Conservation (phyloP, 2,888 invertebrate species). For the Eudemis profundana region DNA sequence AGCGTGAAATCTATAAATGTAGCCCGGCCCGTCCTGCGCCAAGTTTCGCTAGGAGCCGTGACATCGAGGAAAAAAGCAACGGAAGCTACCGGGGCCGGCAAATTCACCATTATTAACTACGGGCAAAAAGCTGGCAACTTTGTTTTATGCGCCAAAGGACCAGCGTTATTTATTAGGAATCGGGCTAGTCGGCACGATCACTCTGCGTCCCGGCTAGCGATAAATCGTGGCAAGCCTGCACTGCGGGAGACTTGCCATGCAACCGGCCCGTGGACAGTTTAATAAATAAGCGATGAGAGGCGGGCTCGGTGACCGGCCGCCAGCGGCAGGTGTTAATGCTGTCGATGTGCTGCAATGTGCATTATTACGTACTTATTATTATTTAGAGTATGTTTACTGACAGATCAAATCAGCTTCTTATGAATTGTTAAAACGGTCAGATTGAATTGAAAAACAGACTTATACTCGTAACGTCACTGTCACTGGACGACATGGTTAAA, state of each 20-base stretch:
- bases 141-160: slow-evolving; percentile 58
- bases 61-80: slow-evolving; percentile 33
- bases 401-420: too few species aligned
- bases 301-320: slow-evolving; percentile 9
- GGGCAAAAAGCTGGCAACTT: slow-evolving; percentile 44
- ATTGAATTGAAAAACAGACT: too few species aligned
- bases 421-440: too few species aligned
- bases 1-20: slow-evolving; percentile 38
- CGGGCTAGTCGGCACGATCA: slow-evolving; percentile 70
- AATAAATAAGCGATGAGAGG: slow-evolving; percentile 64
- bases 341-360: slow-evolving; percentile 12
- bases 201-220: slow-evolving; percentile 64
- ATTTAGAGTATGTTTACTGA: too few species aligned
- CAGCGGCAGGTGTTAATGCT: slow-evolving; percentile 29
- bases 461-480: too few species aligned
- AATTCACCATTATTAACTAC: slow-evolving; percentile 42
- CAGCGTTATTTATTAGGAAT: slow-evolving; percentile 76
- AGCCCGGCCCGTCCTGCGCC: slow-evolving; percentile 6
- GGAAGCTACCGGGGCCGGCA: slow-evolving; percentile 29
- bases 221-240: slow-evolving; percentile 71
- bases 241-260: slow-evolving; percentile 68
- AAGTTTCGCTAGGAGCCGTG: slow-evolving; percentile 30
- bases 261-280: slow-evolving; percentile 56
- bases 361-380: too few species aligned
- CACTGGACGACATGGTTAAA: too few species aligned